Conservation (phyloP, 2,113 vertebrate species). For the Indicator maculatus region DNA sequence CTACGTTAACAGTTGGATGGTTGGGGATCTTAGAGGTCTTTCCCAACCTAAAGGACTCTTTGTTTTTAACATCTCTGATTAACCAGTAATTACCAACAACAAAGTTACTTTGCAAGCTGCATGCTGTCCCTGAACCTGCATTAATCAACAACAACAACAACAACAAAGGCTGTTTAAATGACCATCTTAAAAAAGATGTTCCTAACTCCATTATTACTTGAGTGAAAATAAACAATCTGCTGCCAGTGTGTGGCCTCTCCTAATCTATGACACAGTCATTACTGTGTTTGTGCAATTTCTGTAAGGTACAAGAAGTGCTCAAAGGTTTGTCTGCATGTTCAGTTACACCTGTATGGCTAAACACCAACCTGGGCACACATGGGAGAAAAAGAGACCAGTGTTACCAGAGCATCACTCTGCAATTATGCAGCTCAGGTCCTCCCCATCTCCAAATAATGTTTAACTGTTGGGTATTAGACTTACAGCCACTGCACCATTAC, state of each 20-base stretch:
- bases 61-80: not conserved
- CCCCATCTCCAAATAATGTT: not conserved
- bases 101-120: not conserved
- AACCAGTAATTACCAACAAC: not conserved
- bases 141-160: conserved; percentile 11
- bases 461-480: not conserved
- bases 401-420: not conserved
- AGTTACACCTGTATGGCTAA: not conserved
- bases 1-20: not conserved
- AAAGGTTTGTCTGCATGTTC: not conserved
- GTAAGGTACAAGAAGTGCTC: not conserved
- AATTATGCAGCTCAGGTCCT: not conserved
- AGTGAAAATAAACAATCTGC: not conserved
- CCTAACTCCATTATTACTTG: not conserved
- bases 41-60: not conserved
- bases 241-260: not conserved
- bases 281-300: not conserved
- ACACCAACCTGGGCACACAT: not conserved
- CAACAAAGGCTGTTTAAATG: not conserved
- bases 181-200: not conserved
- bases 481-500: not conserved
- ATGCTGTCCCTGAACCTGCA: not conserved
- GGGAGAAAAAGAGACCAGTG: not conserved
- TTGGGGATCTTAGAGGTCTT: not conserved
- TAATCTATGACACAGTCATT: not conserved